phyloP scores from a whole-genome alignment of 2,888 invertebrate species.

The Nemapogon koenigi region DNA sequence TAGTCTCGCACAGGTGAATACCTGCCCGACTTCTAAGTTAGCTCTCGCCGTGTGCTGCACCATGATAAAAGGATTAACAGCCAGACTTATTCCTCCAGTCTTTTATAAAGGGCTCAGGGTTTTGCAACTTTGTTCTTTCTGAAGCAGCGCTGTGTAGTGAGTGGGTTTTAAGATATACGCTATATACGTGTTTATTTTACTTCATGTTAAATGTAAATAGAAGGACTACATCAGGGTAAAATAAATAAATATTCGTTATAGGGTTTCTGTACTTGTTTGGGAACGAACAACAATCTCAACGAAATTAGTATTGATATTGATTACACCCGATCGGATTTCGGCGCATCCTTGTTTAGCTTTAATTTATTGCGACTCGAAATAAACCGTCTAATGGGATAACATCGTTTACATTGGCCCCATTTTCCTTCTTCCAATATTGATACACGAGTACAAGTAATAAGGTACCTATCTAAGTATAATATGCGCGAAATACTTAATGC shows the following conservation, averaged over 20 bases:
- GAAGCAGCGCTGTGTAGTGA: background rate
- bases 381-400: slow-evolving; percentile 23
- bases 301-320: slow-evolving; percentile 12
- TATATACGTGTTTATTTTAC: no score
- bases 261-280: slow-evolving; percentile 2
- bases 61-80: slow-evolving; percentile 52
- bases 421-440: slow-evolving; percentile 18
- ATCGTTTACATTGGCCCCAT: slow-evolving; percentile 22
- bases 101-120: slow-evolving; percentile 19
- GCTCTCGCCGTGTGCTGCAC: slow-evolving; percentile 38
- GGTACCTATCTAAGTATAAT: no score
- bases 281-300: background rate
- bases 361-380: slow-evolving; percentile 29
- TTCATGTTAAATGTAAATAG: no score
- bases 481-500: no score
- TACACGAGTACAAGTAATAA: no score
- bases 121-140: slow-evolving; percentile 6
- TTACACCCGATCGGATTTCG: slow-evolving; percentile 22
- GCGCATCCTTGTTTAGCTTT: slow-evolving; percentile 24
- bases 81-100: slow-evolving; percentile 32
- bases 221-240: no score
- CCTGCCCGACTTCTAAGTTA: slow-evolving; percentile 11
- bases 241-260: background rate
- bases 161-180: no score
- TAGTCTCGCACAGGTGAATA: slow-evolving; percentile 1